phyloP scores from a whole-genome alignment of 2,888 invertebrate species.

The Sesia apiformis region DNA sequence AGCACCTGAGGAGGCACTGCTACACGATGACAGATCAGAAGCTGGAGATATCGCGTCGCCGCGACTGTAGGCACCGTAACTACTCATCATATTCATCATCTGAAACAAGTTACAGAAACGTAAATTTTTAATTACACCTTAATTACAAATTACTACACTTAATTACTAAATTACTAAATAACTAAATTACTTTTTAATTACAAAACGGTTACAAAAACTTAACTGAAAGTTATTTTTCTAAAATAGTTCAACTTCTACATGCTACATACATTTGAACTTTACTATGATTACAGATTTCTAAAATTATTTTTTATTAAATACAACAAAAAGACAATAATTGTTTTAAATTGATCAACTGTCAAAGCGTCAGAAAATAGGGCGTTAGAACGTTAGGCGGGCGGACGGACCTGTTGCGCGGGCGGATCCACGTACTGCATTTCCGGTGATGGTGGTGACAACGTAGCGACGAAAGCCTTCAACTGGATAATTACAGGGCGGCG shows the following conservation, averaged over 20 bases:
- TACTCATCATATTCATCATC: conserved; percentile 65
- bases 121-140: background rate
- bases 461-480: conserved; percentile 38
- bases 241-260: too few species aligned
- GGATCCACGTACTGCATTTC: conserved; percentile 71
- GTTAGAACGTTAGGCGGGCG: conserved; percentile 45
- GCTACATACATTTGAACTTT: too few species aligned
- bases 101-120: conserved; percentile 15
- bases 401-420: conserved; percentile 70
- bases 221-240: background rate
- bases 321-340: background rate
- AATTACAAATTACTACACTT: too few species aligned
- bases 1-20: conserved; percentile 55
- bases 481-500: conserved; percentile 73
- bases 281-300: too few species aligned
- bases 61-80: conserved; percentile 59
- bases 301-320: background rate
- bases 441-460: conserved; percentile 63
- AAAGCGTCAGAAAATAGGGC: conserved; percentile 26
- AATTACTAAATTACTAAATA: too few species aligned
- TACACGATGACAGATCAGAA: conserved; percentile 59
- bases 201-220: background rate
- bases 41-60: conserved; percentile 69
- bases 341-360: conserved; percentile 10
- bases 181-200: too few species aligned